These are phyloP conservation scores for Anthoscopus minutus DNA, from an alignment of 2,113 vertebrate genomes.

Conservation along the genomic window DNA sequence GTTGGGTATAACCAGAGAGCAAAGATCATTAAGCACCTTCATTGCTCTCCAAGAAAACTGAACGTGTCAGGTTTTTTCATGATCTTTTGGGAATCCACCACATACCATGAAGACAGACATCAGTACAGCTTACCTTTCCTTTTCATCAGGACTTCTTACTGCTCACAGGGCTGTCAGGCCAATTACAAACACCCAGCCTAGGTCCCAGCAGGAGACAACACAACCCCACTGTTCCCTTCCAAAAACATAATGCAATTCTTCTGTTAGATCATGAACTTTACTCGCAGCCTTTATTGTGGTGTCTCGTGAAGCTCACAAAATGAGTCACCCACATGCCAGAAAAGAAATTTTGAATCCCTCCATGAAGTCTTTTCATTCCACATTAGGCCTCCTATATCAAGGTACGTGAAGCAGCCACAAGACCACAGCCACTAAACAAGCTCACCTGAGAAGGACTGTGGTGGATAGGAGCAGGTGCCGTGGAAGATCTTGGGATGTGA, in stretches of 20 bases:
- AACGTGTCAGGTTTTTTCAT: not conserved
- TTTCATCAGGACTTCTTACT: not conserved
- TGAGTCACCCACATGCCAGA: not conserved
- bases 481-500: too few relatives aligned
- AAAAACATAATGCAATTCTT: not conserved
- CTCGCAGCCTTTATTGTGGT: not conserved
- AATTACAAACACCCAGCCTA: not conserved
- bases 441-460: not conserved
- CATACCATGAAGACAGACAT: not conserved
- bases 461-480: too few relatives aligned
- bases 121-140: not conserved
- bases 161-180: not conserved
- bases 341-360: not conserved
- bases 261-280: not conserved
- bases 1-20: not conserved
- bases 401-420: not conserved
- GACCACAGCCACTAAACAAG: not conserved
- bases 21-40: not conserved
- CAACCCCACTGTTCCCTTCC: not conserved
- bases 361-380: not conserved
- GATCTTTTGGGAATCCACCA: not conserved
- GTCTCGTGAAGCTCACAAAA: not conserved
- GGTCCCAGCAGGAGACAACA: not conserved
- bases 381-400: not conserved
- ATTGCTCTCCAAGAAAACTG: not conserved